Evolutionary conservation across 2,797 vertebrate species (phyloP), one percentile per base, ranked within the genome.

Genomic region (Yasuhikotakia modesta): DNA sequence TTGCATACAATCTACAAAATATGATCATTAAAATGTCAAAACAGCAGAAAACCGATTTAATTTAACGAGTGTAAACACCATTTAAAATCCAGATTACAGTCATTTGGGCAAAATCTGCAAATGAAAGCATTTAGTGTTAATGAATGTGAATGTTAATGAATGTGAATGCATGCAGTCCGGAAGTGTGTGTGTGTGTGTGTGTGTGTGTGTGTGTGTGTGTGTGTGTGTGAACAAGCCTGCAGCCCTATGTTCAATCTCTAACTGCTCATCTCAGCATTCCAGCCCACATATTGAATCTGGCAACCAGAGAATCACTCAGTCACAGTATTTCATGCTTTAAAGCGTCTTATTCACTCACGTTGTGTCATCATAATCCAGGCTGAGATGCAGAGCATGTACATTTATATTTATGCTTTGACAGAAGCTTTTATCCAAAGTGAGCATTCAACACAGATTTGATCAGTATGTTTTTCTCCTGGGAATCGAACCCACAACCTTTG

Each of bases 261-360:
- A 75, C 80, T 70, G 68, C 63, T 50, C 76, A 70, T 64, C 75
- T 81, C 73, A 78, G 70, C 80, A 79, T 70, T 83, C 76, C 57
- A 58, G 74, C 58, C 55, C 79, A 68, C 60, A 76, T 79, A 83
- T 63, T 61, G 77, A 32, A 67, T 58, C 69, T 70, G 64, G 65
- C 12, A 46, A 43, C 30, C 57, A 55, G 48, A 76, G 71, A 76
- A 52, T 27, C 17, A 19, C n/a, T 58, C 32, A 64, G 50, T 66
- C 64, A n/a, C 70, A 67, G 50, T 72, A 45, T 68, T 46, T 55
- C 22, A 19, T 39, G 27, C 45, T 30, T 80, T 70, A 17, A 68
- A 57, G 24, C 48, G 55, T 48, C 60, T 63, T 63, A 73, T 50
- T 39, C 61, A 74, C n/a, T 80, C 60, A 39, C 35, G 35, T 8